Evolutionary conservation across 2,797 vertebrate genomes (phyloP), one percentile per base, ranked within the genome.

Genomic region (Cercopithecus hamlyni): DNA sequence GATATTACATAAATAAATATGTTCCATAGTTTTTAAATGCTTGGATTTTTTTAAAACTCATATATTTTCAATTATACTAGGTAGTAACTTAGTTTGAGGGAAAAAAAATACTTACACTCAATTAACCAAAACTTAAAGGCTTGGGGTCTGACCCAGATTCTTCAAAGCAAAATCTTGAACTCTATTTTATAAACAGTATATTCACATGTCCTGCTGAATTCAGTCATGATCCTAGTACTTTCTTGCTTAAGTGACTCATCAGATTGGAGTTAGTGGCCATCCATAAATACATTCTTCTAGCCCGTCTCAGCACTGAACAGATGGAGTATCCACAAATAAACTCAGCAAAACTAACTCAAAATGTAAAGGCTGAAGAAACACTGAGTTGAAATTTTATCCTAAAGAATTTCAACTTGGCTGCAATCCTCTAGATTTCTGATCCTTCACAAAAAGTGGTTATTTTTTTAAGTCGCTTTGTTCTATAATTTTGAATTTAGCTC

Each of bases 301-400:
- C 15, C 55, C 89, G 36, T 90, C 79, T 89, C 88, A 67, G 36
- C 55, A 94, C 30, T 58, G 79, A 97, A 94, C 82, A 96, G 79
- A 96, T 97, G 93, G 86, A 61, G 5, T 84, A 81, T 50, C 86
- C 70, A 89, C 8, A 64, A 97, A 96, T 96, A 97, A 86, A 93
- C 87, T 64, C 76, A 89, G 72, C 43, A 87, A 96, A 73, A 12
- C 22, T 86, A 96, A 94, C 48, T 91, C 43, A 84, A 55, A 86
- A 95, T 84, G 67, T 84, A 73, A 93, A 64, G 75, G 36, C 50
- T 58, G 8, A 0, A 2, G 30, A 80, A 70, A 50, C 19, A 80
- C 1, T 1, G 4, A 33, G 11, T 30, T 64, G 75, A 87, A 94
- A 55, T n/a, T 48, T 91, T 87, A 45, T 96, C 64, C 93, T 61